A percentile compares a stretch with the other conserved stretches of the same genome.
Evolutionary conservation across 2,113 vertebrate species (phyloP).

Genomic region (Sinocyclocheilus rhinocerous): DNA sequence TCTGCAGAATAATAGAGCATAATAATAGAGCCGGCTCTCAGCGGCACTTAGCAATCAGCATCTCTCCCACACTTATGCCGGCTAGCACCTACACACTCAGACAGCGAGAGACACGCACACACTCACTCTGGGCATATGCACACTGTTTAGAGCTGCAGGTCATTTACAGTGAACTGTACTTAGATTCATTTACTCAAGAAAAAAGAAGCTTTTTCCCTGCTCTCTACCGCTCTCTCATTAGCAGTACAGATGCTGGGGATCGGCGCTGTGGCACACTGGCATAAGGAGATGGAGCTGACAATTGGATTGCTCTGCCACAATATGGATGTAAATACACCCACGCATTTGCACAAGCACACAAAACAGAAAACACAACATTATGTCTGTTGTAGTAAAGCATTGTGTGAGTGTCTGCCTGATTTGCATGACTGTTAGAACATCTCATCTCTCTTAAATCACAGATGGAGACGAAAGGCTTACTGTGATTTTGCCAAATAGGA

Average conservation of each 20-base stretch:
- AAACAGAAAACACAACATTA: background rate
- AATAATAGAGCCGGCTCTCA: conserved; percentile 36
- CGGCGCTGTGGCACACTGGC: background rate
- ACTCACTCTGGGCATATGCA: background rate
- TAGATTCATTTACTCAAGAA: background rate
- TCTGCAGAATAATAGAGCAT: conserved; percentile 32
- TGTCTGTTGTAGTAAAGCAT: conserved; percentile 7
- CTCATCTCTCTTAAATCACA: background rate
- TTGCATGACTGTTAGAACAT: background rate
- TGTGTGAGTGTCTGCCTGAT: background rate
- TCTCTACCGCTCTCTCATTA: background rate
- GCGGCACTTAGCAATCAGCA: conserved; percentile 38
- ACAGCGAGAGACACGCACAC: background rate
- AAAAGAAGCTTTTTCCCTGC: background rate
- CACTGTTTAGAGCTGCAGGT: conserved; percentile 4
- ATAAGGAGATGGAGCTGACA: conserved; percentile 6
- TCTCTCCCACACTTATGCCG: conserved; percentile 20
- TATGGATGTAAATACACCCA: conserved; percentile 42
- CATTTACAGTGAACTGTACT: background rate
- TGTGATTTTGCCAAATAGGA: conserved; percentile 2
- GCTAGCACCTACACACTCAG: conserved; percentile 35
- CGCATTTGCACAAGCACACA: background rate
- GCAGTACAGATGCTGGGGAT: background rate
- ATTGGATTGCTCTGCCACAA: background rate
- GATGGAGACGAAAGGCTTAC: background rate